These are phyloP conservation scores for Acanthisitta chloris DNA, from an alignment of 2,113 vertebrate genomes.

Conservation along the genomic window DNA sequence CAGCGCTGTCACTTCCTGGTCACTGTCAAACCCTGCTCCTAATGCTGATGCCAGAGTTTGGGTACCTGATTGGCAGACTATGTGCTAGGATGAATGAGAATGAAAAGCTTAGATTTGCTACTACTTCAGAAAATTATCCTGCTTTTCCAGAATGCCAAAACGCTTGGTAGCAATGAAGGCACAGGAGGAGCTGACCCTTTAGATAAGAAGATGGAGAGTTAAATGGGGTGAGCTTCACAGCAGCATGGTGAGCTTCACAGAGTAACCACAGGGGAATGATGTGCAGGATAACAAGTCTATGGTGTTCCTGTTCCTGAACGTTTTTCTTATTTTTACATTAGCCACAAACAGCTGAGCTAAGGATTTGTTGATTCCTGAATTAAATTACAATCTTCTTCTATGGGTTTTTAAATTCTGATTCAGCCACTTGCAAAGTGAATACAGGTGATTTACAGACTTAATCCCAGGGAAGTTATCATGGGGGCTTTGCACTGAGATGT, in stretches of 20 bases:
- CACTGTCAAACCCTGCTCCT: background rate
- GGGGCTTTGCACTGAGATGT: background rate
- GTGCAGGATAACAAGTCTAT: background rate
- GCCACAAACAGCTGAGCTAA: background rate
- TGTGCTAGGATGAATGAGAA: background rate
- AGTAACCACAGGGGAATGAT: fast-evolving
- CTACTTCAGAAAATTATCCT: background rate
- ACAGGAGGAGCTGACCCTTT: background rate
- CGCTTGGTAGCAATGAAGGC: background rate
- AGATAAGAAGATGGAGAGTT: background rate
- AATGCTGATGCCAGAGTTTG: background rate
- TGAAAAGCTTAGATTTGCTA: background rate
- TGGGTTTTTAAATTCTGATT: background rate
- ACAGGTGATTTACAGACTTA: background rate
- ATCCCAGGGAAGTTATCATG: background rate
- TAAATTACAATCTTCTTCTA: background rate
- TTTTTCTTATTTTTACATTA: background rate
- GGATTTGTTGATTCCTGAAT: background rate
- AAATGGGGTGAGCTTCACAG: background rate
- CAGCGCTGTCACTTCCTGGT: background rate
- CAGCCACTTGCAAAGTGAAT: background rate
- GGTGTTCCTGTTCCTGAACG: background rate
- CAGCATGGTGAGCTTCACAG: background rate
- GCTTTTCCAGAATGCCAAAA: background rate
- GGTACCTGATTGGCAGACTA: background rate